Percentiles rank a stretch among this genome's conserved stretches.
Conservation (phyloP, 2,113 vertebrate species). For the Gallinago jamesoni region DNA sequence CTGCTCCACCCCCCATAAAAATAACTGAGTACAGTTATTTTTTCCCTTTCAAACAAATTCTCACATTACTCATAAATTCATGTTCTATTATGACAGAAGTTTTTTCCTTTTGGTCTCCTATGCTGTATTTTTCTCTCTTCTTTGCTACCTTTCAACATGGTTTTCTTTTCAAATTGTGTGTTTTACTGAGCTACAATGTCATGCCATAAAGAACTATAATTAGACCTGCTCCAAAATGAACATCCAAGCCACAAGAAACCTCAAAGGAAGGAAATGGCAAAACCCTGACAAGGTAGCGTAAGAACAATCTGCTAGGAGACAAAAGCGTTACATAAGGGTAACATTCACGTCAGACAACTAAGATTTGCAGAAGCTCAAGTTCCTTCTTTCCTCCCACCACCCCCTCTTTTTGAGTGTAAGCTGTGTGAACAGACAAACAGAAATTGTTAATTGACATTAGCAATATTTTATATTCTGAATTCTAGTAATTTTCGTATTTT, state of each 20-base stretch:
- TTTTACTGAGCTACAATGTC: not conserved
- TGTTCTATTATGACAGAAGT: not conserved
- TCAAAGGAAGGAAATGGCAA: not conserved
- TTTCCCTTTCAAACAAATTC: not conserved
- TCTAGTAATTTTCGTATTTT: not conserved
- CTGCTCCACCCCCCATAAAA: not conserved
- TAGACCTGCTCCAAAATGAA: not conserved
- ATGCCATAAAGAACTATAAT: not conserved
- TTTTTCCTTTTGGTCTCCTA: not conserved
- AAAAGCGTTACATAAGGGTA: not conserved
- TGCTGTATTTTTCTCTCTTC: not conserved
- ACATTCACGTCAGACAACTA: not conserved
- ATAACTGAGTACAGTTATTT: not conserved
- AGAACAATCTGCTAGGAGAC: not conserved
- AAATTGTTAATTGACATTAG: not conserved
- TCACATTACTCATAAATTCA: not conserved
- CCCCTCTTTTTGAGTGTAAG: not conserved
- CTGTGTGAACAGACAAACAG: not conserved
- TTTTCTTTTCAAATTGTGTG: not conserved
- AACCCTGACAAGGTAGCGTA: not conserved
- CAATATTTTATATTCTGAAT: not conserved
- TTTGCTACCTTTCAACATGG: not conserved
- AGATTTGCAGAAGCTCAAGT: slow-evolving; percentile 41
- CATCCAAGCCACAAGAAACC: not conserved
- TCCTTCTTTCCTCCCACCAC: not conserved